Percentiles rank a stretch among this genome's conserved stretches.
These are phyloP conservation scores for Macropodus opercularis DNA, from an alignment of 2,797 vertebrate genomes.

Conservation along the genomic window DNA sequence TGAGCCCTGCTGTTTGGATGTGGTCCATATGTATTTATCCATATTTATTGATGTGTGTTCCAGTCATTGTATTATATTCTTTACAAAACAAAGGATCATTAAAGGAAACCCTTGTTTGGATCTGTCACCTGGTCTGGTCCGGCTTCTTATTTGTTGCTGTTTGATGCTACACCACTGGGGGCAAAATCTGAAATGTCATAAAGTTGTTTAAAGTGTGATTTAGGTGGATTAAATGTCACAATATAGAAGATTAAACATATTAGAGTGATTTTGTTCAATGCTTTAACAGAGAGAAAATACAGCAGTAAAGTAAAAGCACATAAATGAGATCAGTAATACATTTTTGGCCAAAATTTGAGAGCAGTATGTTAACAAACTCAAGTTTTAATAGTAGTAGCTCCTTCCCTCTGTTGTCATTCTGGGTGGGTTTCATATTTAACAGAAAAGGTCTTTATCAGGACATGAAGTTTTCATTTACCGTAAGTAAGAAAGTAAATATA, in stretches of 20 bases:
- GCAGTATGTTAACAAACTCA: no score
- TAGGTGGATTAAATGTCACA: background rate
- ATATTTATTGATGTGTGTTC: slow-evolving; percentile 84
- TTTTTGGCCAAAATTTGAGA: no score
- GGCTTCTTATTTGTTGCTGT: slow-evolving; percentile 45
- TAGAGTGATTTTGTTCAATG: background rate
- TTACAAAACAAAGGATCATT: slow-evolving; percentile 83
- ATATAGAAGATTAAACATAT: background rate
- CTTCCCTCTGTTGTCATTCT: background rate
- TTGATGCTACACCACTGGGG: background rate
- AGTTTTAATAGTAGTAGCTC: no score
- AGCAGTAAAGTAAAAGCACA: background rate
- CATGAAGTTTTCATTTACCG: no score
- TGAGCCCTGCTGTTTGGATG: slow-evolving; percentile 68
- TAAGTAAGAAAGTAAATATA: no score
- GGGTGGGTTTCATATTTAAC: background rate
- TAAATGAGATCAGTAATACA: background rate
- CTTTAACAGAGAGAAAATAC: background rate
- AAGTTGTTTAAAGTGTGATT: no score
- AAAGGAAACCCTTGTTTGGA: slow-evolving; percentile 82
- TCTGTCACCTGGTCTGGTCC: slow-evolving; percentile 51
- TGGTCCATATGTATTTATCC: slow-evolving; percentile 76
- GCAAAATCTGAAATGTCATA: no score
- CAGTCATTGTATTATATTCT: slow-evolving; percentile 83
- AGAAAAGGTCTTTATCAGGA: background rate